Conservation (phyloP, 2,797 vertebrate species). For the Syngnathus rostellatus region DNA sequence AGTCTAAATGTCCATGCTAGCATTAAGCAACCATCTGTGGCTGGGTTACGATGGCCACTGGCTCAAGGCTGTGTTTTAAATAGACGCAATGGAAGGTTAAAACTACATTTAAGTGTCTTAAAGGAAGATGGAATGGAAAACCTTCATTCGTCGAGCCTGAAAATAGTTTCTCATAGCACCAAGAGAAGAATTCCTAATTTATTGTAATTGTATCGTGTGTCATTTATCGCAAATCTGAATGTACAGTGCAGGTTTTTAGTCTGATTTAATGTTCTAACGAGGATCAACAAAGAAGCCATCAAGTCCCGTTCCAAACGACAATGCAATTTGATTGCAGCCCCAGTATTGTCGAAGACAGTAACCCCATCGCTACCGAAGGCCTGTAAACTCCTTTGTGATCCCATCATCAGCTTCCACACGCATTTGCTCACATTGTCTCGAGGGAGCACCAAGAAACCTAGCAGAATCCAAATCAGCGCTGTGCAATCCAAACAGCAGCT, state of each 20-base stretch:
- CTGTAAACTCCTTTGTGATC: conserved; percentile 13
- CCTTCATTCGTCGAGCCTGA: neutral
- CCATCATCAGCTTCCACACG: conserved; percentile 25
- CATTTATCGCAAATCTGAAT: neutral
- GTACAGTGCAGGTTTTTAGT: neutral
- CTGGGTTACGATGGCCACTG: conserved; percentile 38
- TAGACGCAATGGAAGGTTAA: conserved; percentile 31
- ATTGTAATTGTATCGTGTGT: conserved; percentile 13
- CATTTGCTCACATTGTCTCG: conserved; percentile 23
- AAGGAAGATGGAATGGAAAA: neutral
- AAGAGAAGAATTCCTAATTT: conserved; percentile 13
- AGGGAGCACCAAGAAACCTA: conserved; percentile 15
- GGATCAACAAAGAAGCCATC: conserved; percentile 27
- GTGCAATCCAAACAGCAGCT: conserved; percentile 11
- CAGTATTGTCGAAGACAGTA: conserved; percentile 14
- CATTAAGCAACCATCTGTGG: conserved; percentile 63
- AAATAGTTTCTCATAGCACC: conserved; percentile 21
- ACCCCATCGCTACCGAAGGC: conserved; percentile 9
- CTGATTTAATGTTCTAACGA: conserved; percentile 14
- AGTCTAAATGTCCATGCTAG: conserved; percentile 50
- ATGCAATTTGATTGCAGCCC: neutral
- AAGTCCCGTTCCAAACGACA: conserved; percentile 4
- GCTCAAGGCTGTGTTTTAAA: conserved; percentile 54
- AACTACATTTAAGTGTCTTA: neutral
- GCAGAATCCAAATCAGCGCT: conserved; percentile 10